These are phyloP conservation scores for Bathynomus jamesi DNA, from an alignment of 1,140 invertebrate genomes.

Conservation along the genomic window DNA sequence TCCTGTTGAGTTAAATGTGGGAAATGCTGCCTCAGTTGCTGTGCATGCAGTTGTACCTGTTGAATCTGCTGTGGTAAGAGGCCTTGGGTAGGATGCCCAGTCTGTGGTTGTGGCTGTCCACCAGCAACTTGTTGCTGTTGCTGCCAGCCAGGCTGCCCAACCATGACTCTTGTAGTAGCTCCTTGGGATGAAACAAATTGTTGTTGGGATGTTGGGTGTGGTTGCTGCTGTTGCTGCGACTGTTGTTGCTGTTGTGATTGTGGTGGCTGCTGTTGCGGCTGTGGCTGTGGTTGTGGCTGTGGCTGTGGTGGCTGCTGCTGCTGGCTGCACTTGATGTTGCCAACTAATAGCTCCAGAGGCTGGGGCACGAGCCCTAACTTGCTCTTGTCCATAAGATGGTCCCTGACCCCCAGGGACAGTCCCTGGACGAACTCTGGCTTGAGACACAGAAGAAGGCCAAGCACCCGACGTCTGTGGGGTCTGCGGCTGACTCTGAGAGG, in stretches of 20 bases:
- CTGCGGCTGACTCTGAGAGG: not conserved
- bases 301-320: not conserved
- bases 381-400: not conserved
- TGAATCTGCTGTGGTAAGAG: slow-evolving; percentile 27
- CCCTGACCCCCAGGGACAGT: not conserved
- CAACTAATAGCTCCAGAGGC: not conserved
- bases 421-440: not conserved
- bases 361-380: not conserved
- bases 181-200: not conserved
- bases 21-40: slow-evolving; percentile 42
- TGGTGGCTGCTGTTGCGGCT: not conserved
- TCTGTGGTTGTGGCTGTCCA: slow-evolving; percentile 55
- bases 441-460: not conserved
- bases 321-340: slow-evolving; percentile 29
- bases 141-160: slow-evolving; percentile 3
- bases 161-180: not conserved
- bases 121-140: slow-evolving; percentile 41
- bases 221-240: slow-evolving; percentile 33
- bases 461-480: not conserved
- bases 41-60: slow-evolving; percentile 53
- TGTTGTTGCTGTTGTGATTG: slow-evolving; percentile 16
- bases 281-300: slow-evolving; percentile 34
- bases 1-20: slow-evolving; percentile 42
- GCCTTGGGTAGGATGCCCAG: slow-evolving; percentile 45
- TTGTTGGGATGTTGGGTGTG: not conserved